Evolutionary conservation across 2,888 invertebrate genomes (phyloP).

Genomic region (Caenorhabditis virilis): DNA sequence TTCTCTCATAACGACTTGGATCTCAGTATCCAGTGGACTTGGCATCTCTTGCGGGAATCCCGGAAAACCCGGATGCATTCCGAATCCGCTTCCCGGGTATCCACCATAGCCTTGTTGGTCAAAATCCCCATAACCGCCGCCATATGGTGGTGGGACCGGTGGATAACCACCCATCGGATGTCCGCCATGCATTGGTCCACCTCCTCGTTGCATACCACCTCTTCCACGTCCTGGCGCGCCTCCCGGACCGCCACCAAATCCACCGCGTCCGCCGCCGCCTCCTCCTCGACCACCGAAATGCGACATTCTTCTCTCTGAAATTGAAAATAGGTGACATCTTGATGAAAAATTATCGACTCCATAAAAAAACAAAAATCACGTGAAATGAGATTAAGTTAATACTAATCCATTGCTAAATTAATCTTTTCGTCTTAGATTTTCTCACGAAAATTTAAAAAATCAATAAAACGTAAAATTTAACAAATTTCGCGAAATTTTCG

Average conservation of each 20-base stretch:
- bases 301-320: neutral
- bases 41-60: slow-evolving; percentile 39
- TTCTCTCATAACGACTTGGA: slow-evolving; percentile 63
- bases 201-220: slow-evolving; percentile 7
- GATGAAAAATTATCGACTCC: neutral
- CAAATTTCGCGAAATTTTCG: neutral
- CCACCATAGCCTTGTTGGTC: slow-evolving; percentile 21
- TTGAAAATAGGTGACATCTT: neutral
- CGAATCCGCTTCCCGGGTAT: too few relatives aligned
- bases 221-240: slow-evolving; percentile 9
- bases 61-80: slow-evolving; percentile 12
- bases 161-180: slow-evolving; percentile 3
- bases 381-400: too few relatives aligned
- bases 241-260: slow-evolving; percentile 7
- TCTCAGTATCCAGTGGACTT: slow-evolving; percentile 65
- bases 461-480: neutral
- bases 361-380: too few relatives aligned
- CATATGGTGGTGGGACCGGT: slow-evolving; percentile 8
- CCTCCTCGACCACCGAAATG: slow-evolving; percentile 8
- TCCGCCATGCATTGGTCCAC: slow-evolving; percentile 5
- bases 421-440: too few relatives aligned
- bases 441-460: neutral
- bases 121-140: slow-evolving; percentile 15
- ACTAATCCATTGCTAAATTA: too few relatives aligned
- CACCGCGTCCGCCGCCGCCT: slow-evolving; percentile 8